Evolutionary conservation across 2,888 invertebrate species (phyloP).

Genomic region (Leptinotarsa rubiginosa): DNA sequence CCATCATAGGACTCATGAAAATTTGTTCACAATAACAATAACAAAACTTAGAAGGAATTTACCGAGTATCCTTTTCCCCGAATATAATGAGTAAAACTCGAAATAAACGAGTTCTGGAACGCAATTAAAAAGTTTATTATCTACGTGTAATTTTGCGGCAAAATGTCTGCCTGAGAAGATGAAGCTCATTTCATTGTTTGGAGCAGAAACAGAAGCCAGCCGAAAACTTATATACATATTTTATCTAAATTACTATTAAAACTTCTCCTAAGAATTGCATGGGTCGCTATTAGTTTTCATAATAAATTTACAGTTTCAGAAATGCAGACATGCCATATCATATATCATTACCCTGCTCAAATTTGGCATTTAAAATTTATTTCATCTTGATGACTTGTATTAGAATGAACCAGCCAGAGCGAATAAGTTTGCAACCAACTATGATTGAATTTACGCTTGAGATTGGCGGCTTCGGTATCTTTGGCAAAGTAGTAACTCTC

Average conservation of each 20-base stretch:
- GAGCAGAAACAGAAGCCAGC: conserved; percentile 15
- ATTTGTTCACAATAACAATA: background rate
- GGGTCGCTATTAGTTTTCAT: background rate
- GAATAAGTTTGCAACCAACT: no score
- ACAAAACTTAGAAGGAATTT: conserved; percentile 11
- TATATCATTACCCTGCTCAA: no score
- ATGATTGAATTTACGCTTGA: no score
- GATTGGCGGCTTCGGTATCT: no score
- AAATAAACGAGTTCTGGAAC: conserved; percentile 25
- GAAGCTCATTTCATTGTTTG: conserved; percentile 18
- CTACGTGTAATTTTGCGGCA: conserved; percentile 26
- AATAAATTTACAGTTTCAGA: no score
- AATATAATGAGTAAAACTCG: conserved; percentile 25
- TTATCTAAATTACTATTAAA: conserved; percentile 14
- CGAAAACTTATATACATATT: conserved; percentile 17
- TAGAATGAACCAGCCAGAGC: no score
- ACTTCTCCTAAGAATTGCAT: conserved; percentile 2
- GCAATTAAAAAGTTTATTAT: conserved; percentile 31
- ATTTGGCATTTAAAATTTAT: no score
- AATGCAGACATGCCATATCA: no score
- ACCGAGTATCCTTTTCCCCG: conserved; percentile 10
- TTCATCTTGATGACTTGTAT: no score
- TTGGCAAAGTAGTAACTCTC: no score
- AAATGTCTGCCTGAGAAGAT: conserved; percentile 20
- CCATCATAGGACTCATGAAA: no score